Evolutionary conservation across 2,888 invertebrate species (phyloP).

Genomic region (Noctua janthina): DNA sequence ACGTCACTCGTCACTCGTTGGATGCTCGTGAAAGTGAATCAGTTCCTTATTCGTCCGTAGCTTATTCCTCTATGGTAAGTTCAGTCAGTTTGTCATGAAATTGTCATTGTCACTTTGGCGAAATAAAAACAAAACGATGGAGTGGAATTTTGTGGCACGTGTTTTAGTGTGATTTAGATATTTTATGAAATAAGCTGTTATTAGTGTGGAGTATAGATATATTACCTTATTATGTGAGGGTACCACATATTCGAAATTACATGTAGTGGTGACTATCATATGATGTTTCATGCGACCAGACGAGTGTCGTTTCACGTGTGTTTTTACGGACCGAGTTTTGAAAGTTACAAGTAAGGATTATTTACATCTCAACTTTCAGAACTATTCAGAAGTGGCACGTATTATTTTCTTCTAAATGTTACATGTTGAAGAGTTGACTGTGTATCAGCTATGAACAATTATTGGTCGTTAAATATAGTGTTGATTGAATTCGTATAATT

Average conservation of each 20-base stretch:
- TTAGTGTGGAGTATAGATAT: not conserved
- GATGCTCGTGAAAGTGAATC: too few species aligned
- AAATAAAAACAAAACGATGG: conserved; percentile 29
- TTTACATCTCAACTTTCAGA: not conserved
- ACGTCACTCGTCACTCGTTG: too few species aligned
- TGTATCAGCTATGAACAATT: not conserved
- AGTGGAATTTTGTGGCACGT: conserved; percentile 6
- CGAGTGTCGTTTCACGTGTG: conserved; percentile 7
- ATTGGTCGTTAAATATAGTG: not conserved
- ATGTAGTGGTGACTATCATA: not conserved
- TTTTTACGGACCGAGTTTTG: not conserved
- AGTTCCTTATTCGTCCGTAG: too few species aligned
- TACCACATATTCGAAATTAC: not conserved
- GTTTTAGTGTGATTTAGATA: not conserved
- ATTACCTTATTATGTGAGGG: not conserved
- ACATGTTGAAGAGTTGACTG: not conserved
- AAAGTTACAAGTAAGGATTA: not conserved
- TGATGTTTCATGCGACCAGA: not conserved
- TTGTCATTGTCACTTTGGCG: not conserved
- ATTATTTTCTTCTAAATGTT: not conserved
- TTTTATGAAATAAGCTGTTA: not conserved
- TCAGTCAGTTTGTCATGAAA: too few species aligned
- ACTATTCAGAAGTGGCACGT: not conserved
- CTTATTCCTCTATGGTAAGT: too few species aligned
- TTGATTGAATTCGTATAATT: not conserved